A percentile compares a stretch with the other conserved stretches of the same genome.
Evolutionary conservation across 2,888 invertebrate genomes (phyloP).

Genomic region (Marasmarcha lunaedactyla): DNA sequence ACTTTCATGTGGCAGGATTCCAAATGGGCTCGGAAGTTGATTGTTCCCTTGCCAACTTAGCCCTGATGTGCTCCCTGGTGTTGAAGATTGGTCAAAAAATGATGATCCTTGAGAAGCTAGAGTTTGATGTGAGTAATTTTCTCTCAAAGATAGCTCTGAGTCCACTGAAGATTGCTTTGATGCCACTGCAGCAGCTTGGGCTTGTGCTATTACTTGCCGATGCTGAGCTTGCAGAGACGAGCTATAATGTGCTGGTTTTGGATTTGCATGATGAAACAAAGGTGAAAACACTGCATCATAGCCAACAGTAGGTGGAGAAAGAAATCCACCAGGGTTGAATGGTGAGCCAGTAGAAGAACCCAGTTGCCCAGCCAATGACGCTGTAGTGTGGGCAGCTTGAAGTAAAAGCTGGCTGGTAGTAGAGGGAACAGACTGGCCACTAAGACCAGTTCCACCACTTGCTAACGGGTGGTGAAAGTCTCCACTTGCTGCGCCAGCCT

Average conservation of each 20-base stretch:
- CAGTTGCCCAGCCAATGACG: slow-evolving; percentile 72
- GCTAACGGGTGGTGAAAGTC: slow-evolving; percentile 78
- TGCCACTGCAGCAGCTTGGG: slow-evolving; percentile 67
- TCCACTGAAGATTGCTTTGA: slow-evolving; percentile 69
- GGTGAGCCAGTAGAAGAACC: slow-evolving; percentile 74
- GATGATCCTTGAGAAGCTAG: slow-evolving; percentile 69
- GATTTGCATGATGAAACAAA: slow-evolving; percentile 82
- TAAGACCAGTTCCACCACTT: slow-evolving; percentile 65
- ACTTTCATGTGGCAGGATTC: slow-evolving; percentile 83
- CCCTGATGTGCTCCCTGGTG: slow-evolving; percentile 56
- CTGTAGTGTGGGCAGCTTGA: slow-evolving; percentile 73
- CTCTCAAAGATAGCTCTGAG: slow-evolving; percentile 69
- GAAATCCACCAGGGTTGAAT: slow-evolving; percentile 78
- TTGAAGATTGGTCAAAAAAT: slow-evolving; percentile 76
- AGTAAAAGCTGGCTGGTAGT: slow-evolving; percentile 77
- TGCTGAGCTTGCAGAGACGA: slow-evolving; percentile 75
- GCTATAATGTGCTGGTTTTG: slow-evolving; percentile 81
- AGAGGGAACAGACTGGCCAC: slow-evolving; percentile 70
- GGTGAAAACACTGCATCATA: slow-evolving; percentile 88
- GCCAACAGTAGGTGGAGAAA: slow-evolving; percentile 80
- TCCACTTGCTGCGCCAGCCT: slow-evolving; percentile 75
- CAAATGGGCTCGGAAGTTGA: slow-evolving; percentile 79
- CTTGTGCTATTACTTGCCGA: slow-evolving; percentile 74
- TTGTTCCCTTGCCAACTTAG: slow-evolving; percentile 82
- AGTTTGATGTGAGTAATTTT: slow-evolving; percentile 73